Evolutionary conservation across 2,888 invertebrate genomes (phyloP).

Genomic region (Hemicrepidius hirtus): DNA sequence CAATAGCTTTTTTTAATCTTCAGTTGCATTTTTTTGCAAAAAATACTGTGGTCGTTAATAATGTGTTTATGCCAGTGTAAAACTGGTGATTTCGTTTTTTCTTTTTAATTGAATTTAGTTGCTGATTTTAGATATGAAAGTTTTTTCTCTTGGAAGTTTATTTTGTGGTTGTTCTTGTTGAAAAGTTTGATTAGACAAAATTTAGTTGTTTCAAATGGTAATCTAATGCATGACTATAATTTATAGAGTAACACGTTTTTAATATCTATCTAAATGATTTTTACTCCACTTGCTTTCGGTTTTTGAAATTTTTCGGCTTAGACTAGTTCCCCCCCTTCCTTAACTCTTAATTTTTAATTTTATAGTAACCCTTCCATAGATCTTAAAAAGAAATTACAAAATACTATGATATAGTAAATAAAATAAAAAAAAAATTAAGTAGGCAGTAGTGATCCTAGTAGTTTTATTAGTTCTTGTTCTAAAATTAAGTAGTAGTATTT

Average conservation of each 20-base stretch:
- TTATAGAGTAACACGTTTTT: too few relatives aligned
- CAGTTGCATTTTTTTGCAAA: background rate
- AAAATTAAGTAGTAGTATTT: slow-evolving; percentile 32
- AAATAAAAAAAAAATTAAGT: slow-evolving; percentile 9
- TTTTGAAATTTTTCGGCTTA: slow-evolving; percentile 1
- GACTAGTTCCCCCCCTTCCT: background rate
- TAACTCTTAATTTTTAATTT: slow-evolving; percentile 13
- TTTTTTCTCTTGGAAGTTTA: background rate
- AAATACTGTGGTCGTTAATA: background rate
- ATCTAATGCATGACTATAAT: too few relatives aligned
- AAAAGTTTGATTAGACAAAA: background rate
- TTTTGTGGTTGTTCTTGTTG: background rate
- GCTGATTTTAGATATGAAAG: background rate
- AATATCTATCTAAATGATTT: background rate
- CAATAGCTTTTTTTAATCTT: slow-evolving; percentile 7
- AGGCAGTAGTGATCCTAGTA: slow-evolving; percentile 16
- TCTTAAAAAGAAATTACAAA: slow-evolving; percentile 3
- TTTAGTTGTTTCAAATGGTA: background rate
- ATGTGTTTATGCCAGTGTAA: slow-evolving; percentile 24
- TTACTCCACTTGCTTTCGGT: slow-evolving; percentile 2
- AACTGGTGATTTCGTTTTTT: slow-evolving; percentile 36
- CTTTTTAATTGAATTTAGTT: slow-evolving; percentile 19
- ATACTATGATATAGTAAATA: slow-evolving; percentile 5
- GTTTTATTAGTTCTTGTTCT: slow-evolving; percentile 33
- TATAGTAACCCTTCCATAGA: slow-evolving; percentile 21